A percentile compares a stretch with the other conserved stretches of the same genome.
Conservation (phyloP, 2,797 vertebrate genomes). For the Gymnothorax reevesii region DNA sequence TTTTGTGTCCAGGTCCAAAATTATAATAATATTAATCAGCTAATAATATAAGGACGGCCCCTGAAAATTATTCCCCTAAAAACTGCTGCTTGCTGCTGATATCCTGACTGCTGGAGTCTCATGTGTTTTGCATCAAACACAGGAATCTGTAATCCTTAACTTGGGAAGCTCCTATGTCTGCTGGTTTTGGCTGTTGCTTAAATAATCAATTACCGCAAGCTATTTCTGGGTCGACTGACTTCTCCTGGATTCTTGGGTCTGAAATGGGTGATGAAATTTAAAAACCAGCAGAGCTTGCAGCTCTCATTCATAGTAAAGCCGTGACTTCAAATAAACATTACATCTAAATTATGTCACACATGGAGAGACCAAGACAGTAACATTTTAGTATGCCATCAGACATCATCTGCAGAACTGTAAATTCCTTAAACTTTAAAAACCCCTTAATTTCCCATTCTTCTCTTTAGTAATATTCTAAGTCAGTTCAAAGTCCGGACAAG, state of each 20-base stretch:
- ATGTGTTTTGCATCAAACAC: conserved; percentile 19
- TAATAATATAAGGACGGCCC: background rate
- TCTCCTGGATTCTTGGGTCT: too few relatives aligned
- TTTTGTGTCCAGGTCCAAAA: background rate
- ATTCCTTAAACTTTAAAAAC: background rate
- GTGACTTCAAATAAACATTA: too few relatives aligned
- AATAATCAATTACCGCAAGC: too few relatives aligned
- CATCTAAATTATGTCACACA: background rate
- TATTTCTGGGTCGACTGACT: too few relatives aligned
- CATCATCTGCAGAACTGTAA: background rate
- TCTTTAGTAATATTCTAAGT: too few relatives aligned
- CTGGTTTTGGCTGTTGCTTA: too few relatives aligned
- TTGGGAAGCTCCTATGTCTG: too few relatives aligned
- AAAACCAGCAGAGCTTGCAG: too few relatives aligned
- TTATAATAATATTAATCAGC: background rate
- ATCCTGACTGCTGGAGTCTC: background rate
- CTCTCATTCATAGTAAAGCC: too few relatives aligned
- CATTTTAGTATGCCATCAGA: background rate
- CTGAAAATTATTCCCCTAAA: background rate
- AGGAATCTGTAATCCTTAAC: background rate
- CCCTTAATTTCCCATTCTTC: too few relatives aligned
- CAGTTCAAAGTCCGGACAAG: too few relatives aligned
- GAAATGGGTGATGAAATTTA: too few relatives aligned
- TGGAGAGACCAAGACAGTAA: background rate
- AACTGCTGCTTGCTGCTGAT: background rate